These are phyloP conservation scores for Aplidium turbinatum DNA, from an alignment of 23 tunicate species.

Conservation along the genomic window DNA sequence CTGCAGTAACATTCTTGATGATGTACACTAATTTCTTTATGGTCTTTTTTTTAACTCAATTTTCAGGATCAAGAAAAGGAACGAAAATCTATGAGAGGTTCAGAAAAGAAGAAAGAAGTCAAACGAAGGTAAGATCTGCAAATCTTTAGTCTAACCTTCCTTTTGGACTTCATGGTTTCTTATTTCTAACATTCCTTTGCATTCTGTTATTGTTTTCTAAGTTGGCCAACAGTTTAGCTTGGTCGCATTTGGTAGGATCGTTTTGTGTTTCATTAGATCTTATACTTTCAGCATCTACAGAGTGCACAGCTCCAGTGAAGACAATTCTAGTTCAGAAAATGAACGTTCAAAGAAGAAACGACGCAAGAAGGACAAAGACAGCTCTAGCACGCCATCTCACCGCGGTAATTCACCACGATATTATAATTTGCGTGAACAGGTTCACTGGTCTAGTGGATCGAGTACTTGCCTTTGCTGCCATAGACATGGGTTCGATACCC, in stretches of 20 bases:
- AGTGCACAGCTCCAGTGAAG: conserved; percentile 29
- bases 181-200: no score
- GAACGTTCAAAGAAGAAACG: conserved; percentile 33
- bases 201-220: no score
- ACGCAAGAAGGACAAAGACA: conserved; percentile 25
- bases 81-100: conserved; percentile 1
- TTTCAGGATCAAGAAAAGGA: conserved; percentile 50
- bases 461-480: no score
- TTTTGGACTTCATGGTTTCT: no score
- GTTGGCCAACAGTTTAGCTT: no score
- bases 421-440: no score
- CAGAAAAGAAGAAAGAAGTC: conserved; percentile 29
- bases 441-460: no score
- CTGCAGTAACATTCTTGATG: not conserved
- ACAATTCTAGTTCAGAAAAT: conserved; percentile 34
- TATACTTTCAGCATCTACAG: conserved; percentile 17
- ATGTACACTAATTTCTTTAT: not conserved
- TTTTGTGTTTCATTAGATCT: no score
- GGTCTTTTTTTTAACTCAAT: not conserved
- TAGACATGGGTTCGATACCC: no score
- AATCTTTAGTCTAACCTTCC: no score
- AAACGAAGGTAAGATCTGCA: conserved; percentile 36
- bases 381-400: conserved; percentile 17
- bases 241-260: no score
- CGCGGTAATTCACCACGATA: no score